Evolutionary conservation across 2,888 invertebrate genomes (phyloP).

Genomic region (Mechanitis messenoides): DNA sequence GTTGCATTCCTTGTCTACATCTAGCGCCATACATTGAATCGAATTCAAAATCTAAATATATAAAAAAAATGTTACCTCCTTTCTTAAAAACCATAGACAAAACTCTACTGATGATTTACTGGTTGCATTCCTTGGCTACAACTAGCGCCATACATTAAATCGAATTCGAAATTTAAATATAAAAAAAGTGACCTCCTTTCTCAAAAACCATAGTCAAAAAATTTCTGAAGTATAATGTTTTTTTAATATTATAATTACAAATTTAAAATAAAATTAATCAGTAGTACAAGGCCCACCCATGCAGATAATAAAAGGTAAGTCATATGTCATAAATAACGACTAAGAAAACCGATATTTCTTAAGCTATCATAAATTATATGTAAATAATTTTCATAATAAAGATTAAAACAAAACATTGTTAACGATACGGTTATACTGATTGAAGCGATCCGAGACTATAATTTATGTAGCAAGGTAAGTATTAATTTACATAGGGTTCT

Average conservation of each 20-base stretch:
- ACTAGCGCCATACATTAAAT: too few relatives aligned
- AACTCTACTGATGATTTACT: too few relatives aligned
- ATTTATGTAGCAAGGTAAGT: conserved; percentile 55
- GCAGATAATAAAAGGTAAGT: conserved; percentile 51
- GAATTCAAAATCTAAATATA: too few relatives aligned
- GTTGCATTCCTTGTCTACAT: conserved; percentile 59
- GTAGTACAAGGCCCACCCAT: conserved; percentile 50
- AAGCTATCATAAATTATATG: conserved; percentile 52
- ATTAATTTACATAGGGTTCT: conserved; percentile 51
- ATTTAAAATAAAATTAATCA: too few relatives aligned
- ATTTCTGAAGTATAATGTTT: too few relatives aligned
- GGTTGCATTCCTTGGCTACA: too few relatives aligned
- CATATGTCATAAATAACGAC: conserved; percentile 56
- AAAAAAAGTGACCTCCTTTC: too few relatives aligned
- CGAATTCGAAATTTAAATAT: too few relatives aligned
- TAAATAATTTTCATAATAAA: conserved; percentile 60
- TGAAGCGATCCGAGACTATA: conserved; percentile 44
- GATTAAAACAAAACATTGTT: conserved; percentile 55
- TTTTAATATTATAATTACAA: too few relatives aligned
- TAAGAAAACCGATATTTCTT: conserved; percentile 55
- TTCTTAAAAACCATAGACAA: too few relatives aligned
- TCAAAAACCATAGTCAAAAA: too few relatives aligned
- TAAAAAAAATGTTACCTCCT: too few relatives aligned
- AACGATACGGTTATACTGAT: conserved; percentile 32
- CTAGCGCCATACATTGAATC: conserved; percentile 8